Evolutionary conservation across 2,797 vertebrate species (phyloP).

Genomic region (Periparus ater): DNA sequence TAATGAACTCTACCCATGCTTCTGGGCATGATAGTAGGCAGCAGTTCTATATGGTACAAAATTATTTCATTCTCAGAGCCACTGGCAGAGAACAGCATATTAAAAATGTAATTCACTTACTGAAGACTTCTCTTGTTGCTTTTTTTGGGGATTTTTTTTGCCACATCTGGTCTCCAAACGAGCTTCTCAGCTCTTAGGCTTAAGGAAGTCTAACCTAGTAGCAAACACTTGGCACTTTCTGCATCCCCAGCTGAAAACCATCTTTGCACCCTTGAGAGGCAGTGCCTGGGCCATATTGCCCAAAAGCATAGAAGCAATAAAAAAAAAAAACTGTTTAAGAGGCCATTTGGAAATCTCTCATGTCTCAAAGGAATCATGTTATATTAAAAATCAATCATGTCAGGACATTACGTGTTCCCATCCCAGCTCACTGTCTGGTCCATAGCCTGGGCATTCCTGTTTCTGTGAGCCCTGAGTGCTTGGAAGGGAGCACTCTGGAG

Average conservation of each 20-base stretch:
- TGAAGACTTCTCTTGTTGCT: not conserved
- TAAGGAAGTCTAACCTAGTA: not conserved
- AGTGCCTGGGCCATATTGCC: not conserved
- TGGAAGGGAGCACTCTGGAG: not conserved
- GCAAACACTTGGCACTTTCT: not conserved
- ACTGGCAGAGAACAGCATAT: not conserved
- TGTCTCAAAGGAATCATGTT: not conserved
- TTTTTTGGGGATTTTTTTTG: too few species aligned
- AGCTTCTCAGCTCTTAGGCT: not conserved
- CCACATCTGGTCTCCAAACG: not conserved
- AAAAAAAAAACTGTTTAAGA: not conserved
- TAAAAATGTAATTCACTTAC: constrained; percentile 48
- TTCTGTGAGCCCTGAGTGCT: not conserved
- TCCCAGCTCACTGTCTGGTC: not conserved
- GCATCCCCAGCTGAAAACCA: not conserved
- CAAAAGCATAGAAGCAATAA: not conserved
- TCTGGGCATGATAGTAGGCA: not conserved
- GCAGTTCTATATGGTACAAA: not conserved
- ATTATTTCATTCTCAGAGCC: not conserved
- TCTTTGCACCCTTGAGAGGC: not conserved
- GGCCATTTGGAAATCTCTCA: not conserved
- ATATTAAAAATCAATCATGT: not conserved
- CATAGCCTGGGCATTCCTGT: not conserved
- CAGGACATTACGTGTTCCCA: not conserved
- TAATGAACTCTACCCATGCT: constrained; percentile 31